These are phyloP conservation scores for Clarias laeviceps DNA, from an alignment of 2,797 vertebrate genomes.

Conservation along the genomic window DNA sequence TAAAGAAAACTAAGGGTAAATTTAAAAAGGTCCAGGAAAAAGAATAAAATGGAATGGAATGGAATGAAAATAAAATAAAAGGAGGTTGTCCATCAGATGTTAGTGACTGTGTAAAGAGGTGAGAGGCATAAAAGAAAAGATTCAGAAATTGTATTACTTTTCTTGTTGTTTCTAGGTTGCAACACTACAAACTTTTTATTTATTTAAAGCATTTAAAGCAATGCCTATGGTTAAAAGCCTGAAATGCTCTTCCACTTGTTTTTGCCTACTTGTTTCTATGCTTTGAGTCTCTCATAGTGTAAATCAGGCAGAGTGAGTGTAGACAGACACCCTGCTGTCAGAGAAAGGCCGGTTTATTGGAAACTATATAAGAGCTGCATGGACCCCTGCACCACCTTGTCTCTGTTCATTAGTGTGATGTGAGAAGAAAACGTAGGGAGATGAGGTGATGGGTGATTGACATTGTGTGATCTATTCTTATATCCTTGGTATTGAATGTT, in stretches of 20 bases:
- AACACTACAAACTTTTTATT: neutral
- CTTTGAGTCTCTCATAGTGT: slow-evolving; percentile 2
- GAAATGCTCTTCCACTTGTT: neutral
- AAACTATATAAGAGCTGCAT: slow-evolving; percentile 14
- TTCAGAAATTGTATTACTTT: neutral
- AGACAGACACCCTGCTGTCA: slow-evolving; percentile 43
- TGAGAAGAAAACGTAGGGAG: neutral
- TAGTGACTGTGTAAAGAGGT: no score
- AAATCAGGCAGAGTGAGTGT: slow-evolving; percentile 25
- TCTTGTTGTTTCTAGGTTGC: neutral
- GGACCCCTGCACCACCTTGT: slow-evolving; percentile 43
- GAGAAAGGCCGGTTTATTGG: slow-evolving; percentile 43
- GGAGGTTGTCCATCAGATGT: no score
- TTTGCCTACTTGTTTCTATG: slow-evolving; percentile 19
- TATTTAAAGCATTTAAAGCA: no score
- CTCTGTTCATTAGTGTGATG: slow-evolving; percentile 44
- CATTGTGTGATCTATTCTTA: slow-evolving; percentile 3
- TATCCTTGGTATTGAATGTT: neutral
- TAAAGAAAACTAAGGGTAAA: neutral
- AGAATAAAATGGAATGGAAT: no score
- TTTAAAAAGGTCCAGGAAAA: neutral
- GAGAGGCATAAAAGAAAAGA: no score
- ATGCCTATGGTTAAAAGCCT: neutral
- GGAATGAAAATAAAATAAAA: no score
- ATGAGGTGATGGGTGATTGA: slow-evolving; percentile 11